Conservation (phyloP, 2,113 vertebrate species). For the Indri indri region DNA sequence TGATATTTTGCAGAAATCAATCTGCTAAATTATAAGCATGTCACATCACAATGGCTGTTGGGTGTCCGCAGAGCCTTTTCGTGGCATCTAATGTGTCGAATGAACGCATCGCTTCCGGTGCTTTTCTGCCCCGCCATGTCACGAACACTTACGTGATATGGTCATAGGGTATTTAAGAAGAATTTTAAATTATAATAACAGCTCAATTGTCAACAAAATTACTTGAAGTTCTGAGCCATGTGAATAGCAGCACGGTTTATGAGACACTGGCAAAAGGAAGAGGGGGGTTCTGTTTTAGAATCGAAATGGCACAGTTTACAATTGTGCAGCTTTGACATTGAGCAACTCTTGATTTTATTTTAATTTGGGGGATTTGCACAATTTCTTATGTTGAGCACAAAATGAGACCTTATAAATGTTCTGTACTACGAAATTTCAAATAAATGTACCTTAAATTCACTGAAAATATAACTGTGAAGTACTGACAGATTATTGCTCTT, state of each 20-base stretch:
- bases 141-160: background rate
- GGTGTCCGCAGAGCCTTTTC: background rate
- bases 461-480: background rate
- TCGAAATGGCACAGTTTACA: background rate
- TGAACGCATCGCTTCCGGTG: background rate
- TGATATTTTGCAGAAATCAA: background rate
- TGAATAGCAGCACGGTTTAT: background rate
- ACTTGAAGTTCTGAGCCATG: background rate
- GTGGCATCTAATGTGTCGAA: background rate
- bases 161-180: background rate
- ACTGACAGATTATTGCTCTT: background rate
- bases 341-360: background rate
- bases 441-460: background rate
- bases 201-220: background rate
- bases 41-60: background rate
- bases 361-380: background rate
- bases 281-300: conserved; percentile 1
- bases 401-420: background rate
- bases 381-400: conserved; percentile 11
- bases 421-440: background rate
- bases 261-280: background rate
- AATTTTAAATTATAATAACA: conserved; percentile 15
- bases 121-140: background rate
- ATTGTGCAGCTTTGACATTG: background rate
- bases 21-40: background rate